Base-by-base conservation (phyloP, 2,888 invertebrate species). In the Dusona sp. region DNA sequence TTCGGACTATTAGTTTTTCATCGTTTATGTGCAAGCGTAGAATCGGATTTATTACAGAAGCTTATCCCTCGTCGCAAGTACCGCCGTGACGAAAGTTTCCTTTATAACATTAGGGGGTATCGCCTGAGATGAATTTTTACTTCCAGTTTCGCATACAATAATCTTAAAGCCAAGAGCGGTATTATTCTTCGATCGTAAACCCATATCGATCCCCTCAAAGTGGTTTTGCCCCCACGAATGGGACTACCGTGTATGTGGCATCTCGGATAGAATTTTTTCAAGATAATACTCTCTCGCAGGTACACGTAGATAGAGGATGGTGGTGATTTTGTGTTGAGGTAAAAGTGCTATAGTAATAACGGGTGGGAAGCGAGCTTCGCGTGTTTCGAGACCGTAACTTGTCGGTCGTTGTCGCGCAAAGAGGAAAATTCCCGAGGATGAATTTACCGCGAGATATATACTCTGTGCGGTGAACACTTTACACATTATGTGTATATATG, bases 331-430 rank as follows among this genome's bases (percentile, higher is more conserved):
- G 77, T 68, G 54, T 65, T 36, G 77, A 38, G 61, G 64, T 65
- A 75, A 45, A 75, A 22, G 42, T 42, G 19, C n/a, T 78, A 78
- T 29, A 77, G 65, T 81, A 51, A 48, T 65, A 81, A 78, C 73
- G 79, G 74, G 57, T 75, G 74, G 74, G 73, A 61, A 36, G 87
- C 79, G 74, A 85, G 88, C 79, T 85, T 90, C 81, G 90, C 90
- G 89, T 90, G 90, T 87, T 89, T 72, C 84, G 83, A 70, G 88
- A 72, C 88, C 90, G 87, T 90, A 90, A 90, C 89, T 90, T 89
- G 90, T 89, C 89, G 87, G 82, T 83, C 65, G 81, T 84, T 85
- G 87, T 88, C 86, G 86, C 86, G 72, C 75, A 70, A 79, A 61
- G 83, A 77, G 85, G 75, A 80, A 87, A 87, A 83, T 74, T 85